Evolutionary conservation across 2,113 vertebrate species (phyloP).

Genomic region (Anoplopoma fimbria): DNA sequence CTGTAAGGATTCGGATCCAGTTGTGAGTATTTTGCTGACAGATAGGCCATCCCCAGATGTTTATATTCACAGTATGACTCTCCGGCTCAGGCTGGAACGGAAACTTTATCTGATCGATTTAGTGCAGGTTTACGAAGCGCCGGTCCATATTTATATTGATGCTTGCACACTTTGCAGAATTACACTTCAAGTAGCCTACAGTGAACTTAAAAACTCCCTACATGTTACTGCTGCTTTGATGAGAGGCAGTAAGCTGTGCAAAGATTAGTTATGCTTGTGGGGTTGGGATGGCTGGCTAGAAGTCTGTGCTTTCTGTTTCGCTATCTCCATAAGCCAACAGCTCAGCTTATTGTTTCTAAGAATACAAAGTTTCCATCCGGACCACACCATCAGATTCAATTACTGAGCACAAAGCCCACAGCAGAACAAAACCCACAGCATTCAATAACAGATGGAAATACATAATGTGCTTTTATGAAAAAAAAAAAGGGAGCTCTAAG

Average conservation of each 20-base stretch:
- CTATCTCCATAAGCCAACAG: conserved; percentile 43
- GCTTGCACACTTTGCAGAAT: conserved; percentile 21
- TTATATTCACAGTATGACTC: conserved; percentile 24
- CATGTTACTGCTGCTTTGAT: conserved; percentile 57
- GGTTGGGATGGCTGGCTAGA: conserved; percentile 21
- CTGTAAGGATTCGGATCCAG: conserved; percentile 30
- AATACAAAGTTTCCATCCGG: conserved; percentile 65
- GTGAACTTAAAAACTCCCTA: conserved; percentile 33
- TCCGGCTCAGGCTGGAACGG: conserved; percentile 13
- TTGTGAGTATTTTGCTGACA: conserved; percentile 6
- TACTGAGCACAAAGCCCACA: conserved; percentile 65
- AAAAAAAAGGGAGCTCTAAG: conserved; percentile 11
- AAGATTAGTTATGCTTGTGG: conserved; percentile 57
- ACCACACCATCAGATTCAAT: conserved; percentile 67
- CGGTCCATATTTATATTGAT: conserved; percentile 1
- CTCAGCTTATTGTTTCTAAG: conserved; percentile 55
- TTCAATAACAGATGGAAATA: conserved; percentile 63
- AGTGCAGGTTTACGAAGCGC: neutral
- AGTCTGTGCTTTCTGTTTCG: conserved; percentile 8
- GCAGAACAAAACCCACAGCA: conserved; percentile 41
- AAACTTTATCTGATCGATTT: conserved; percentile 42
- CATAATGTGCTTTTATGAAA: conserved; percentile 43
- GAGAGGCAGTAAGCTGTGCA: conserved; percentile 21
- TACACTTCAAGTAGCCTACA: conserved; percentile 46
- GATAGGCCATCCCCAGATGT: conserved; percentile 40